Evolutionary conservation across 1,140 invertebrate species (phyloP).

Genomic region (Phocides pigmalion): DNA sequence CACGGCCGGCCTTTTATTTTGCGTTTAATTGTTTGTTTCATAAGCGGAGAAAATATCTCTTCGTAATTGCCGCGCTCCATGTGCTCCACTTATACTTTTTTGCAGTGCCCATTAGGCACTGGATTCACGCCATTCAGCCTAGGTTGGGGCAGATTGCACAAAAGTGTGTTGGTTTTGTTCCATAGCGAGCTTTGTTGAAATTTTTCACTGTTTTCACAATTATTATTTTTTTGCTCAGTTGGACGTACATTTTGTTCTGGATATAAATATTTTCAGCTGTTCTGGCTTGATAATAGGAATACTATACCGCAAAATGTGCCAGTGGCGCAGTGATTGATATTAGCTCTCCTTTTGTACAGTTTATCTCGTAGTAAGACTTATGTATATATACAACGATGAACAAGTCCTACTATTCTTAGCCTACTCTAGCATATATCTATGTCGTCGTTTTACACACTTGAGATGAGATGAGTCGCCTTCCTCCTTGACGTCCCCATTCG

Average conservation of each 20-base stretch:
- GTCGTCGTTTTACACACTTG: constrained; percentile 10
- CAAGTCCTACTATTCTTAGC: background rate
- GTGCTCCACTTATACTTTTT: constrained; percentile 35
- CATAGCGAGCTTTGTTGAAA: constrained; percentile 27
- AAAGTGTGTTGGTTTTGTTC: constrained; percentile 35
- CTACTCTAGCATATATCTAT: background rate
- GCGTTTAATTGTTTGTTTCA: constrained; percentile 29
- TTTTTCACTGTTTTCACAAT: constrained; percentile 31
- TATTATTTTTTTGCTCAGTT: constrained; percentile 28
- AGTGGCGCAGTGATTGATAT: constrained; percentile 7
- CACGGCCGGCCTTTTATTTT: constrained; percentile 22
- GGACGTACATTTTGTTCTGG: constrained; percentile 25
- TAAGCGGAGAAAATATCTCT: constrained; percentile 29
- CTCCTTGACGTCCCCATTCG: constrained; percentile 9
- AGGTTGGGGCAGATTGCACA: constrained; percentile 32
- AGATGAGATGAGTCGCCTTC: constrained; percentile 17
- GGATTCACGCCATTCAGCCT: constrained; percentile 34
- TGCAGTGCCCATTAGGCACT: constrained; percentile 31
- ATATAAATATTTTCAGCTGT: constrained; percentile 12
- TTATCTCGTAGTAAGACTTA: background rate
- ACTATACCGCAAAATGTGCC: constrained; percentile 8
- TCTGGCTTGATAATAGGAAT: constrained; percentile 13
- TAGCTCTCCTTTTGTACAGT: background rate
- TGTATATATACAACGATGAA: background rate
- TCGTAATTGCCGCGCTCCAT: constrained; percentile 33